Percentiles rank a stretch among this genome's conserved stretches.
Conservation (phyloP, 2,888 invertebrate species). For the Drosophila mulleri region DNA sequence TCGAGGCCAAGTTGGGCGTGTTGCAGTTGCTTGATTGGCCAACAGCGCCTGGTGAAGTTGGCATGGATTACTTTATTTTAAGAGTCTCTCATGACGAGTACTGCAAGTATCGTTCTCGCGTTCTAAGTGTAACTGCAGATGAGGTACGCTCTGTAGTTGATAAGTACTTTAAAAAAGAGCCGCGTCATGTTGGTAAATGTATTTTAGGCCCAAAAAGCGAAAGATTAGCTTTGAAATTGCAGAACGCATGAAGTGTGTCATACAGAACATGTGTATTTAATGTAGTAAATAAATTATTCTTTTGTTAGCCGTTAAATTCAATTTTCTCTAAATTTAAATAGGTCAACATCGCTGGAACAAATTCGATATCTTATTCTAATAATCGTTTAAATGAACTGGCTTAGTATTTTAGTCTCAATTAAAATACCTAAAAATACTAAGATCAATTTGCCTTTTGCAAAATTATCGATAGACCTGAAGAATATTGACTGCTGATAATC, state of each 20-base stretch:
- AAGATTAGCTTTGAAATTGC: background rate
- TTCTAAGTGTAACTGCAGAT: constrained; percentile 90
- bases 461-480: constrained; percentile 26
- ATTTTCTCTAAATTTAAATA: background rate
- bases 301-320: background rate
- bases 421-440: background rate
- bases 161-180: constrained; percentile 88
- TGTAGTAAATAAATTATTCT: background rate
- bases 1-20: constrained; percentile 96
- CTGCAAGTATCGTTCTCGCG: constrained; percentile 90
- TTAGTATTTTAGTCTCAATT: background rate
- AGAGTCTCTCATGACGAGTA: constrained; percentile 92
- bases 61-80: constrained; percentile 90
- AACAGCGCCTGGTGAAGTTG: constrained; percentile 92
- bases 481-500: constrained; percentile 17
- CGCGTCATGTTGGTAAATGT: constrained; percentile 88
- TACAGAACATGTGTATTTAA: background rate
- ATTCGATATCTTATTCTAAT: background rate
- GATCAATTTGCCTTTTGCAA: background rate
- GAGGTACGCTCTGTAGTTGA: constrained; percentile 89
- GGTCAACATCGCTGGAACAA: background rate
- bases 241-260: background rate
- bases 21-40: constrained; percentile 95
- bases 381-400: background rate
- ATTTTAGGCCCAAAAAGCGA: constrained; percentile 89